phyloP scores from a whole-genome alignment of 2,797 vertebrate genomes.

The Spheniscus humboldti region DNA sequence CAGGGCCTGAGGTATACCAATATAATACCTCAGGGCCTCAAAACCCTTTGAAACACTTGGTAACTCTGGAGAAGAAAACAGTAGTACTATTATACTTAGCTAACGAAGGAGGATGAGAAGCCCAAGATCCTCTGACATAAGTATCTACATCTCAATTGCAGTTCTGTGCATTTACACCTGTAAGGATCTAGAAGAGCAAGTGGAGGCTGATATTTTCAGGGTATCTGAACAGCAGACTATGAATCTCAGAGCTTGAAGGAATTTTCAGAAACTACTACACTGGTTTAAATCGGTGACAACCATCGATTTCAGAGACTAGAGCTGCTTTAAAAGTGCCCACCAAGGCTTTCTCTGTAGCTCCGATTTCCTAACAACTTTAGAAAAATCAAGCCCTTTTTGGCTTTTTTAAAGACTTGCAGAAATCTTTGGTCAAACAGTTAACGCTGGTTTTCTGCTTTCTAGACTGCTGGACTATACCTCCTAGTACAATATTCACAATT shows the following conservation, averaged over 20 bases:
- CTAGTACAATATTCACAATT: background rate
- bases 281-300: background rate
- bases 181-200: background rate
- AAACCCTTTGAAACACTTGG: background rate
- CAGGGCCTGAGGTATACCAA: no score
- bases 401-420: background rate
- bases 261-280: background rate
- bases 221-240: background rate
- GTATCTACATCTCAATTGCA: background rate
- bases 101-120: background rate
- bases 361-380: background rate
- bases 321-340: background rate
- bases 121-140: background rate
- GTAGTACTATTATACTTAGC: background rate
- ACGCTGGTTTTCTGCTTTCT: rapidly evolving
- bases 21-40: background rate
- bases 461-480: background rate
- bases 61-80: background rate
- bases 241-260: background rate
- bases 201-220: background rate
- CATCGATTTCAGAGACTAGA: rapidly evolving
- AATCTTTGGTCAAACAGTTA: background rate
- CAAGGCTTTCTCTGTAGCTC: background rate
- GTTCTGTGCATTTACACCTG: background rate
- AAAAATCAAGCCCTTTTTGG: rapidly evolving